Evolutionary conservation across 1,140 invertebrate genomes (phyloP), one percentile per base, ranked within the genome.

Genomic region (Camponotus vicinus): DNA sequence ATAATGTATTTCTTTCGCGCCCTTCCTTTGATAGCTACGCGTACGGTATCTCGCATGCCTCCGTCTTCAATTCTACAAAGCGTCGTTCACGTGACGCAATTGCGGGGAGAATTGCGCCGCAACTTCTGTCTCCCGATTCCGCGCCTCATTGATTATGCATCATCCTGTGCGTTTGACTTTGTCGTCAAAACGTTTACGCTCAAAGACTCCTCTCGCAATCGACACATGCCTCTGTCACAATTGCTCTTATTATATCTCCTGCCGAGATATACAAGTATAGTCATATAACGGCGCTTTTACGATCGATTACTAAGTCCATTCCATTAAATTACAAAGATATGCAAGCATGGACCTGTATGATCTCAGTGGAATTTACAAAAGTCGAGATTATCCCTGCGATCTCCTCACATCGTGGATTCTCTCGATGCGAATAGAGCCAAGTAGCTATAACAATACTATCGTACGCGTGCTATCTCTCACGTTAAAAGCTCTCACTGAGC

Each of bases 111-210:
- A 45, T 45, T 45, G 15, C 49, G 49, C 13, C 21, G 21, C 21
- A 27, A 57, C 15, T 66, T 49, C 32, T 37, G 15, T 64, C 6
- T 13, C 18, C 18, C 13, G 34, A n/a, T 42, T 52, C 2, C 40
- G 27, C 69, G 80, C 18, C 52, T 59, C 52, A 13, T 71, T 61
- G 37, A 61, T 73, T 61, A 73, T 70, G 49, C 49, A 52, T 52
- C 61, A 67, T 86, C 59, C 88, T 90, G 89, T 90, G 88, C 89
- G 89, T 90, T 88, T 90, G 87, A 76, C 82, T 85, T 83, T 57
- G 77, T 78, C 73, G 63, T 82, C 78, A 57, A 52, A 52, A 52
- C 45, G 55, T 71, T 71, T 55, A 67, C 21, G 21, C 15, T 57
- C 40, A 21, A 82, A 52, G 40, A 73, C 67, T 61, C 15, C 7